Conservation (phyloP, 2,888 invertebrate species). For the Macrophya annulata region DNA sequence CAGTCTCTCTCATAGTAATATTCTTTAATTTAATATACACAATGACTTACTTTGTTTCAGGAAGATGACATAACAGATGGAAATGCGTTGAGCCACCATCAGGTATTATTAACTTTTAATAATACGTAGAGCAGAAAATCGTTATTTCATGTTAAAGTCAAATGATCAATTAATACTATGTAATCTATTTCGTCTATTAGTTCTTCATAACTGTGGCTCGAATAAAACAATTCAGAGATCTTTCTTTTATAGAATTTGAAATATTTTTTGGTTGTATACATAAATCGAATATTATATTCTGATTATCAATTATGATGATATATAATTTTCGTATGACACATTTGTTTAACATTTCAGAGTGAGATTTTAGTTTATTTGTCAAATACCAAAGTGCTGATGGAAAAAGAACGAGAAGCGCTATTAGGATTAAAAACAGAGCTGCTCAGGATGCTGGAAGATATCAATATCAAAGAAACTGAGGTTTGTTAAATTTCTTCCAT, state of each 20-base stretch:
- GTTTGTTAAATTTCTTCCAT: constrained; percentile 56
- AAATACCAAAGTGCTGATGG: constrained; percentile 67
- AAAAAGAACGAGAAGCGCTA: constrained; percentile 68
- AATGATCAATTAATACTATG: not conserved
- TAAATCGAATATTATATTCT: not conserved
- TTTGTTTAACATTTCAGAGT: constrained; percentile 11
- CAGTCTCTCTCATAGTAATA: not conserved
- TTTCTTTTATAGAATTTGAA: not conserved
- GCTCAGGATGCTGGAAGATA: constrained; percentile 66
- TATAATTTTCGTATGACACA: not conserved
- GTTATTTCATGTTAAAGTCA: not conserved
- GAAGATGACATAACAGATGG: constrained; percentile 37
- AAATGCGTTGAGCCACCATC: constrained; percentile 33
- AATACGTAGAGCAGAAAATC: not conserved
- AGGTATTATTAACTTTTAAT: constrained; percentile 19
- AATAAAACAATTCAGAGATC: not conserved
- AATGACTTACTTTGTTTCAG: constrained; percentile 11
- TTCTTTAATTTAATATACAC: not conserved
- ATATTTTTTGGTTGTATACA: not conserved
- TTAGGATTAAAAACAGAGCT: constrained; percentile 67
- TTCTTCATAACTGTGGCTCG: not conserved
- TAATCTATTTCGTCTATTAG: not conserved
- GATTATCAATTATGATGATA: not conserved
- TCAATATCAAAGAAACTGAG: constrained; percentile 64
- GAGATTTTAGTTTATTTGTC: constrained; percentile 62